phyloP scores from a whole-genome alignment of 2,888 invertebrate species.

The Apoda limacodes region DNA sequence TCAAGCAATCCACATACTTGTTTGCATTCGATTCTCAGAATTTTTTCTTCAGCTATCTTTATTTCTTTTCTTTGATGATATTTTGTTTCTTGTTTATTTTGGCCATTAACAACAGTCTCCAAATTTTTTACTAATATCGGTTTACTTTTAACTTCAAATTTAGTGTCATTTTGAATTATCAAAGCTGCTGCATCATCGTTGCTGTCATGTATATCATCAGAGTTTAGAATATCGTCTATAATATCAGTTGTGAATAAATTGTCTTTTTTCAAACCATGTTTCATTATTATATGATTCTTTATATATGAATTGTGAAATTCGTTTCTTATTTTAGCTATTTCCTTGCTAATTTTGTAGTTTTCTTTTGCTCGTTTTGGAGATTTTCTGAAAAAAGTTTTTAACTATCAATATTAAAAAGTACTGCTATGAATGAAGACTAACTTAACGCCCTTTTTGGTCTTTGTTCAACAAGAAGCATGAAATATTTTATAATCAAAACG shows the following conservation, averaged over 20 bases:
- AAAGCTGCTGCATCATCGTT: conserved; percentile 29
- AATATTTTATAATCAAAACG: no score
- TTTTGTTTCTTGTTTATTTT: conserved; percentile 22
- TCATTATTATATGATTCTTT: conserved; percentile 37
- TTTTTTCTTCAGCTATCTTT: conserved; percentile 13
- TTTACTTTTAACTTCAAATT: conserved; percentile 36
- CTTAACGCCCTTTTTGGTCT: no score
- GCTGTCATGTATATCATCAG: conserved; percentile 26
- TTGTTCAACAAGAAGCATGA: no score
- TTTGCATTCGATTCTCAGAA: conserved; percentile 6
- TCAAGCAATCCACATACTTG: no score
- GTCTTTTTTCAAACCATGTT: no score
- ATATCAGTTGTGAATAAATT: no score
- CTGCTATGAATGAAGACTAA: no score
- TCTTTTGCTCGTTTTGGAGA: conserved; percentile 32
- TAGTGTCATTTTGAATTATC: conserved; percentile 31
- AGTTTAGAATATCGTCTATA: no score
- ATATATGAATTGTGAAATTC: conserved; percentile 37
- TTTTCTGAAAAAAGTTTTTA: no score
- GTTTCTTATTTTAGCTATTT: conserved; percentile 41
- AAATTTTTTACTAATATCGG: conserved; percentile 14
- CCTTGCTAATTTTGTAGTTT: conserved; percentile 31
- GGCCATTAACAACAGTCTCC: conserved; percentile 13
- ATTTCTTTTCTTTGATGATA: conserved; percentile 24
- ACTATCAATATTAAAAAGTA: no score